These are phyloP conservation scores for Synanthedon myopaeformis DNA, from an alignment of 2,888 invertebrate species.

Conservation along the genomic window DNA sequence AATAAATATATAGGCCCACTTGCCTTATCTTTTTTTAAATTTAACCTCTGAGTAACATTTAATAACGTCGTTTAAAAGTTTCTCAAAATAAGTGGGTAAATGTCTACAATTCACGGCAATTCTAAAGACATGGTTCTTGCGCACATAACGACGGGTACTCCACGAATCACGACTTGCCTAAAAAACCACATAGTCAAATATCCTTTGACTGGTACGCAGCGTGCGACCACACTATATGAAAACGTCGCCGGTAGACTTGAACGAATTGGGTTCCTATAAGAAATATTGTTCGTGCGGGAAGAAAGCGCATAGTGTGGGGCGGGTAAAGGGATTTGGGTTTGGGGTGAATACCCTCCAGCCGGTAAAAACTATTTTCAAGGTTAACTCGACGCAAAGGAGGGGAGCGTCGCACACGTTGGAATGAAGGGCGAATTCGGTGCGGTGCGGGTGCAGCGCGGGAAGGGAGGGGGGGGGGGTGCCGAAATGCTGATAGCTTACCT, in stretches of 20 bases:
- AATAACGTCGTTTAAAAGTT: slow-evolving; percentile 33
- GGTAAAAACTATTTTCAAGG: slow-evolving; percentile 71
- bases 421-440: slow-evolving; percentile 59
- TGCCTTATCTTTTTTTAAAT: no score
- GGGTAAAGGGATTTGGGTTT: slow-evolving; percentile 61
- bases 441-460: slow-evolving; percentile 20
- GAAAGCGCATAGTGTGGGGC: slow-evolving; percentile 50
- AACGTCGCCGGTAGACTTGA: slow-evolving; percentile 24
- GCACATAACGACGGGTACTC: slow-evolving; percentile 1
- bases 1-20: no score
- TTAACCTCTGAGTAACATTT: no score
- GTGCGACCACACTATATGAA: slow-evolving; percentile 39
- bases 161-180: slow-evolving; percentile 53
- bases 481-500: slow-evolving; percentile 62
- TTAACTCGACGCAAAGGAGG: slow-evolving; percentile 55
- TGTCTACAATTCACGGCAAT: slow-evolving; percentile 35
- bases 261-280: slow-evolving; percentile 33
- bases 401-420: slow-evolving; percentile 42
- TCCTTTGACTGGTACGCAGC: slow-evolving; percentile 53
- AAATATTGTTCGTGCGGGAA: slow-evolving; percentile 23
- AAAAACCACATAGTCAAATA: slow-evolving; percentile 63
- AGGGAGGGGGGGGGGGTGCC: slow-evolving; percentile 42
- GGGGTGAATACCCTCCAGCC: slow-evolving; percentile 69
- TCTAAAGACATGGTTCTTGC: slow-evolving; percentile 22
- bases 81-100: slow-evolving; percentile 16